Evolutionary conservation across 2,888 invertebrate genomes (phyloP).

Genomic region (Dicranocentrus wangi): DNA sequence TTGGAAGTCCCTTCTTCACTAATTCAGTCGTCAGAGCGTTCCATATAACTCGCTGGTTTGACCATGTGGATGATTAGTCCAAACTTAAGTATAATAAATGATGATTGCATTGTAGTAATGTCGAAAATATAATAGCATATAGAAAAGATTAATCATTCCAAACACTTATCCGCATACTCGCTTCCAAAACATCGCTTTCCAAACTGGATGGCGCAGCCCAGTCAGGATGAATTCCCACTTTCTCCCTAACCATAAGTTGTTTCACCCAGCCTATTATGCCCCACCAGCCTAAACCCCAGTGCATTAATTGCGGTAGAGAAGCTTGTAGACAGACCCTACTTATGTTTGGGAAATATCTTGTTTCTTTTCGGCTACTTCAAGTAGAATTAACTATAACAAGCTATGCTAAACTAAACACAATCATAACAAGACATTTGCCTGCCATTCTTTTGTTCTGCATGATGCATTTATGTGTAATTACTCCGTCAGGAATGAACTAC

Average conservation of each 20-base stretch:
- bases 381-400: not conserved
- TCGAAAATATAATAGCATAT: not conserved
- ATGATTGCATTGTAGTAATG: slow-evolving; percentile 10
- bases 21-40: slow-evolving; percentile 8
- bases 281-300: not conserved
- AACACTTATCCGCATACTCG: not conserved
- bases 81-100: slow-evolving; percentile 18
- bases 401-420: not conserved
- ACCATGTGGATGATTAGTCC: slow-evolving; percentile 43
- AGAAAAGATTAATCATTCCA: slow-evolving; percentile 14
- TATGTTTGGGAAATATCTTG: too few relatives aligned
- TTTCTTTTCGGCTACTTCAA: not conserved
- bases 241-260: not conserved
- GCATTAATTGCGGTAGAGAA: too few relatives aligned
- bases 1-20: not conserved
- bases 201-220: not conserved
- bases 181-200: not conserved
- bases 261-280: slow-evolving; percentile 6
- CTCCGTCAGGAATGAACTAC: slow-evolving; percentile 17
- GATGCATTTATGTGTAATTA: slow-evolving; percentile 11
- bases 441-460: not conserved
- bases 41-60: slow-evolving; percentile 11
- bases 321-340: too few relatives aligned
- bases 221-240: not conserved
- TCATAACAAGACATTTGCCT: too few relatives aligned